Base-by-base conservation (phyloP, 2,888 invertebrate species). In the Parnassius mnemosyne region DNA sequence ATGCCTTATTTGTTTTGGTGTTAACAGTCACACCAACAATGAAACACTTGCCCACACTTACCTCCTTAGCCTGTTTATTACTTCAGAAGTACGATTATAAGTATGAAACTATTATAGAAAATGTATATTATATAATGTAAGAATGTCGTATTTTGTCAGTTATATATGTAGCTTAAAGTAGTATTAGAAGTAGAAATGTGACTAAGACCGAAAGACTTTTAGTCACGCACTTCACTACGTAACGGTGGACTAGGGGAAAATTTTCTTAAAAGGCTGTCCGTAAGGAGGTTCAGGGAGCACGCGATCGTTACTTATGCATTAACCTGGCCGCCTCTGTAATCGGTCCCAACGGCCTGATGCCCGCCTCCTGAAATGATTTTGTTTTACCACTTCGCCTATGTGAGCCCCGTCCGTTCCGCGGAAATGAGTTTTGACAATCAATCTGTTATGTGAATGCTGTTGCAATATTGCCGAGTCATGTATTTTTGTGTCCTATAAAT, bases 291-390 rank as follows among this genome's bases (percentile, higher is more conserved):
- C 63, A 61, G 70, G 74, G 69, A 77, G 75, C 84, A 89, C 87
- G 86, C 84, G 81, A 87, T 85, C 92, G 92, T 93, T 92, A 93
- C 89, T 93, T 93, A 93, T 93, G 93, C 92, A 93, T 93, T 92
- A 92, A 88, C 84, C 83, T 78, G 85, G 81, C 80, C 81, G 83
- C 84, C 82, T 80, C 77, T 77, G 82, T 90, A 92, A 93, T 88
- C 87, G 92, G 77, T 91, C 92, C 92, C 92, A 66, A 53, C 81
- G 85, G 74, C 66, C 59, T 59, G 63, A 50, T 66, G 69, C 65
- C 67, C 76, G 64, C 80, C 80, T 71, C 71, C 69, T 69, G 77
- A 73, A 78, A 84, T 83, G 82, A 84, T 84, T 85, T 84, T 80
- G 81, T 81, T 84, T 76, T 64, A 71, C 77, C 77, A 77, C 76